Conservation (phyloP, 2,888 invertebrate genomes). For the Orchestes rusci region DNA sequence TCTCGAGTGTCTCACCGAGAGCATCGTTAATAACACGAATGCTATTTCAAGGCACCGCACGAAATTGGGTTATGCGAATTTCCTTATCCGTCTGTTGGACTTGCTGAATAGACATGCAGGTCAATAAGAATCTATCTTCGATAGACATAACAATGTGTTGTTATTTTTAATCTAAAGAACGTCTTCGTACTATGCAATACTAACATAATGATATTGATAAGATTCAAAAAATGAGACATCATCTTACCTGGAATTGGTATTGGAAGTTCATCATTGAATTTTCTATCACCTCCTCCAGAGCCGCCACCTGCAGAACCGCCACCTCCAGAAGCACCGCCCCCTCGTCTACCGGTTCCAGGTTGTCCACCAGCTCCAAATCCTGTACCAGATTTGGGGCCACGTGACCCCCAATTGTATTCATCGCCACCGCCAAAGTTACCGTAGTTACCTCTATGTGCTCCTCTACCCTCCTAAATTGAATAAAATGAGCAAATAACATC, state of each 20-base stretch:
- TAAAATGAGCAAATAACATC: not conserved
- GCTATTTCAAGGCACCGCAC: no score
- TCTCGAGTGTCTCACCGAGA: no score
- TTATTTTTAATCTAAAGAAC: no score
- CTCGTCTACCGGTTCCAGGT: slow-evolving; percentile 31
- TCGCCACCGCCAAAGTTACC: slow-evolving; percentile 44
- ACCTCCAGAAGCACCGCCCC: slow-evolving; percentile 25
- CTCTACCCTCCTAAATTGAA: slow-evolving; percentile 32
- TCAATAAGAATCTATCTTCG: no score
- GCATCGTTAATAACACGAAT: no score
- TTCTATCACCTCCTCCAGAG: slow-evolving; percentile 34
- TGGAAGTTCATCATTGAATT: slow-evolving; percentile 38
- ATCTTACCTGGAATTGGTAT: slow-evolving; percentile 41
- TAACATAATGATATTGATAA: no score
- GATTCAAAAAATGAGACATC: no score
- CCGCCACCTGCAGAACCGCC: slow-evolving; percentile 23
- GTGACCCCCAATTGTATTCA: slow-evolving; percentile 24
- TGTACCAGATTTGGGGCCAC: slow-evolving; percentile 30
- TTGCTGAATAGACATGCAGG: no score
- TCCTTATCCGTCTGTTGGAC: no score
- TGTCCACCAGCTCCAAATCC: slow-evolving; percentile 21
- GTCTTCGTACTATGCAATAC: no score
- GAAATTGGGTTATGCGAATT: no score
- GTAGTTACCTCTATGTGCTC: slow-evolving; percentile 47
- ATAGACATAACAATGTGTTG: no score